Percentiles rank a stretch among this genome's conserved stretches.
Evolutionary conservation across 1,140 invertebrate species (phyloP).

Genomic region (Hylaeus anthracinus): DNA sequence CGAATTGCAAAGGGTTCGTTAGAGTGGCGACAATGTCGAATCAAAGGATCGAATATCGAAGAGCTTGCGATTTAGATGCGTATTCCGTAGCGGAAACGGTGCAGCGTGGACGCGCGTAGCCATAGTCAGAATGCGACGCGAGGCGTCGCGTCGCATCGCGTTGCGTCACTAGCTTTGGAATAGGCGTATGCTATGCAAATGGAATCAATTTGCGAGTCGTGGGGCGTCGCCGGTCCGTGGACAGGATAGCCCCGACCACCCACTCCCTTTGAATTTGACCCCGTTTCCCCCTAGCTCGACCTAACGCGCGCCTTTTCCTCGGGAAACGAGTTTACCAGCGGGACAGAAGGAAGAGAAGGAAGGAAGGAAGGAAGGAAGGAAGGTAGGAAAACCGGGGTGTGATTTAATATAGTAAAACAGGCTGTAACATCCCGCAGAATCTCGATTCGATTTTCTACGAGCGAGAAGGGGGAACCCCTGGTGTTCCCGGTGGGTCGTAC

Average conservation of each 20-base stretch:
- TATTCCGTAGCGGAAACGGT: not conserved
- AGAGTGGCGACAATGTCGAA: too few relatives aligned
- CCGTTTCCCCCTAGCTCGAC: not conserved
- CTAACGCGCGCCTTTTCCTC: not conserved
- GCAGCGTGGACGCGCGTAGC: conserved; percentile 21
- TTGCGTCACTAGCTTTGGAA: conserved; percentile 40
- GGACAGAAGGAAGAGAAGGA: not conserved
- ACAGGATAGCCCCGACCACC: conserved; percentile 13
- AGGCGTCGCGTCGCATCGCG: conserved; percentile 6
- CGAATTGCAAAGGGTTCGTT: too few relatives aligned
- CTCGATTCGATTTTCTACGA: conserved; percentile 38
- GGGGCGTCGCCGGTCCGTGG: conserved; percentile 41
- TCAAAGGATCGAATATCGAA: too few relatives aligned
- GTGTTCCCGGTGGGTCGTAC: conserved; percentile 9
- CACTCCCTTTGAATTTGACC: conserved; percentile 37
- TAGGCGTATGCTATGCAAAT: conserved; percentile 60
- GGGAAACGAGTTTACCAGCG: conserved; percentile 11
- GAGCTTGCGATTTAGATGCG: too few relatives aligned
- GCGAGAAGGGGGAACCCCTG: conserved; percentile 14
- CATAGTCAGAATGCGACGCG: not conserved
- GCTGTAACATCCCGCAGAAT: conserved; percentile 66
- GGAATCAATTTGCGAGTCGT: conserved; percentile 59
- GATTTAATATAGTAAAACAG: conserved; percentile 71
- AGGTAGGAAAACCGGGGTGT: conserved; percentile 23
- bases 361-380: not conserved